A percentile compares a stretch with the other conserved stretches of the same genome.
Evolutionary conservation across 2,797 vertebrate genomes (phyloP).

Genomic region (Leptoclinus maculatus): DNA sequence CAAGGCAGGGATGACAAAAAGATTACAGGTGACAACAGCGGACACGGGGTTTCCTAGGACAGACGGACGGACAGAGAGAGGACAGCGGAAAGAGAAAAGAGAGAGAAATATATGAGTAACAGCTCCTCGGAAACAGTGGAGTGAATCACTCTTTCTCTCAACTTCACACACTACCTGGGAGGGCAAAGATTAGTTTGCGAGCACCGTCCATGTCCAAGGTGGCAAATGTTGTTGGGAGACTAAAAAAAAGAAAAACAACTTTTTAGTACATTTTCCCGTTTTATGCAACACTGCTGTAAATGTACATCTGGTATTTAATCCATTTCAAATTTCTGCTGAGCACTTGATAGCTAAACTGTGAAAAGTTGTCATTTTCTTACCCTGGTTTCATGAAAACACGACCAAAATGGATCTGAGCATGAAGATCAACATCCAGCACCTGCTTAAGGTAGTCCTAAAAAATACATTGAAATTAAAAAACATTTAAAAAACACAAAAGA

Average conservation of each 20-base stretch:
- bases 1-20: constrained; percentile 99
- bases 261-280: not conserved
- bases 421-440: constrained; percentile 99
- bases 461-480: constrained; percentile 6
- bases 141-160: constrained; percentile 84
- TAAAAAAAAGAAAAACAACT: constrained; percentile 67
- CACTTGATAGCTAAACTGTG: not conserved
- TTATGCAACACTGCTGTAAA: not conserved
- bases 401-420: constrained; percentile 99
- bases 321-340: not conserved
- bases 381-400: constrained; percentile 99
- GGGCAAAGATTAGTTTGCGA: constrained; percentile 99
- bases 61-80: constrained; percentile 53
- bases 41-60: constrained; percentile 97
- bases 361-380: constrained; percentile 44
- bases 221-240: constrained; percentile 98
- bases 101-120: constrained; percentile 74
- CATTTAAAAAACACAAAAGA: not conserved
- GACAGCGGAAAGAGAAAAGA: constrained; percentile 25
- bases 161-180: constrained; percentile 94
- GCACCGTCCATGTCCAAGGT: constrained; percentile 97
- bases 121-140: constrained; percentile 52
- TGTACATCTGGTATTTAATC: not conserved
- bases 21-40: constrained; percentile 99
- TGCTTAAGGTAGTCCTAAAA: constrained; percentile 98